Base-by-base conservation (phyloP, 2,113 vertebrate genomes). In the Climacteris rufus region DNA sequence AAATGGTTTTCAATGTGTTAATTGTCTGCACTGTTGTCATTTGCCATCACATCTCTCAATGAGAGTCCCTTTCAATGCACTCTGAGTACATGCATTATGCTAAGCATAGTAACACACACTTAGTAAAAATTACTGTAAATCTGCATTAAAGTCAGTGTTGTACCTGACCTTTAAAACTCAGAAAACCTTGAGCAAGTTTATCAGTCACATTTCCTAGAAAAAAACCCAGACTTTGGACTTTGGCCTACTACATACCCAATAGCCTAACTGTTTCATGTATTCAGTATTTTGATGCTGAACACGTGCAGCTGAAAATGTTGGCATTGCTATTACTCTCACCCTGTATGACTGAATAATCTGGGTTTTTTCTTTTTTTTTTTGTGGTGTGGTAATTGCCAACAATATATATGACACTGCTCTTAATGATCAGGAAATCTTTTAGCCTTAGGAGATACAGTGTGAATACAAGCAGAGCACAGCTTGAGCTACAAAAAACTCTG, bases 241-340 rank as follows among this genome's bases (percentile, higher is more conserved):
- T n/a, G 28, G 23, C 17, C 45, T 68, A 3, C 12, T 68, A 2
- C 2, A 1, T 50, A 11, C 7, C 8, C 11, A 13, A 8, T 4
- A 57, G 7, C 27, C 8, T 37, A 44, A 60, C 3, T 35, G 7
- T 30, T 84, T 82, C 19, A 12, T 16, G 6, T 17, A 28, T 40
- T 94, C 42, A 59, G 42, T 22, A 45, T 57, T 75, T 47, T 74
- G 31, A 33, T 23, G 82, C 20, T 39, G 61, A 85, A 63, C 3
- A 20, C 33, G 42, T 88, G 44, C 24, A 52, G 33, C 14, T 79
- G 35, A 72, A 91, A 91, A 83, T 56, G 39, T 72, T 63, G 54
- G 9, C 33, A n/a, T 2, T 72, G 40, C 33, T 54, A 12, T 59
- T 66, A 23, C 54, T 80, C 19, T 76, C 22, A 45, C 9, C 10